Evolutionary conservation across 1,140 invertebrate species (phyloP).

Genomic region (Aethina tumida): DNA sequence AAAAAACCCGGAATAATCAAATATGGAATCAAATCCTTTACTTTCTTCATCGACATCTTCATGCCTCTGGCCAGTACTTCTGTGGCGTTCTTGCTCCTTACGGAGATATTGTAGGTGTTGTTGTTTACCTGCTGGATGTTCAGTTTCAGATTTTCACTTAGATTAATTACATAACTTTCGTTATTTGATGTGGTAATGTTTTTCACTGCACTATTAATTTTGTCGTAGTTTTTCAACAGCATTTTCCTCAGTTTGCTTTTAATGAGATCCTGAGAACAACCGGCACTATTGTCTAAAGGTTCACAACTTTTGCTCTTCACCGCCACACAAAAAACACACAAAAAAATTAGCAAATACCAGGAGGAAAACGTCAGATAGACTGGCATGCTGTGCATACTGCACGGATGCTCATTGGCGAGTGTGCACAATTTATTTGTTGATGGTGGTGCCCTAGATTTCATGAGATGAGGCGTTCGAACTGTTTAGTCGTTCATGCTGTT

Average conservation of each 20-base stretch:
- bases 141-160: too few relatives aligned
- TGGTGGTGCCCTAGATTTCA: conserved; percentile 8
- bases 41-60: conserved; percentile 15
- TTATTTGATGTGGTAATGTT: too few relatives aligned
- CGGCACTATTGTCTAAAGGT: too few relatives aligned
- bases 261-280: too few relatives aligned
- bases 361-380: conserved; percentile 6
- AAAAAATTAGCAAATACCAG: conserved; percentile 6
- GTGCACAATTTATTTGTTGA: conserved; percentile 2
- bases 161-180: too few relatives aligned
- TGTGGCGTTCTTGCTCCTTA: background rate
- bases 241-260: too few relatives aligned
- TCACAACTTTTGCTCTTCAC: too few relatives aligned
- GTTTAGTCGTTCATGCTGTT: conserved; percentile 4
- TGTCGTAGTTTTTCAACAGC: too few relatives aligned
- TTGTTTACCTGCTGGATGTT: too few relatives aligned
- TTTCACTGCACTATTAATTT: too few relatives aligned
- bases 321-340: conserved; percentile 3
- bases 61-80: conserved; percentile 14
- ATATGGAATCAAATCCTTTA: conserved; percentile 20
- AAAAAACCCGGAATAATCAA: conserved; percentile 28
- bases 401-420: conserved; percentile 6
- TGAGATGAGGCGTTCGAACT: background rate
- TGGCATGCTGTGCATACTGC: conserved; percentile 8
- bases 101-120: background rate